phyloP scores from a whole-genome alignment of 1,140 invertebrate genomes.

The Chelonus insularis region DNA sequence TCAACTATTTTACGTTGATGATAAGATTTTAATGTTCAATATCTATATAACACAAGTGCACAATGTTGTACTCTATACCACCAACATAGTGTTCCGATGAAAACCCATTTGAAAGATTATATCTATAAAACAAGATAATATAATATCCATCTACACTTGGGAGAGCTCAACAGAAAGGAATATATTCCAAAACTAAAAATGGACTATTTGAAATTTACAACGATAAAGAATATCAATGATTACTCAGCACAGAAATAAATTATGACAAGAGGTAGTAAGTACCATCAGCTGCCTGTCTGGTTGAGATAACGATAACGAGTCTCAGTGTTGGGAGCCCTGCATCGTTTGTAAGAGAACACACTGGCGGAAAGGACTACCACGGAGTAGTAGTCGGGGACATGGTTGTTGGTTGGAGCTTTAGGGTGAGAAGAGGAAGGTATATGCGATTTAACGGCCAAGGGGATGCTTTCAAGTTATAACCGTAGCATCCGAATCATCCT shows the following conservation, averaged over 20 bases:
- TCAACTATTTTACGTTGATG: conserved; percentile 4
- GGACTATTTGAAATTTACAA: background rate
- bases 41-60: background rate
- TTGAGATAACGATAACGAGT: conserved; percentile 36
- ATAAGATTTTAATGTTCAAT: conserved; percentile 21
- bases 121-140: background rate
- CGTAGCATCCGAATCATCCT: conserved; percentile 26
- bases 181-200: background rate
- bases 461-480: conserved; percentile 29
- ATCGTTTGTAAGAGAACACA: conserved; percentile 22
- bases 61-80: no score
- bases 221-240: conserved; percentile 26
- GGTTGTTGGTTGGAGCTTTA: background rate
- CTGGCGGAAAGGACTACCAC: conserved; percentile 14
- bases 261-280: conserved; percentile 26
- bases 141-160: background rate
- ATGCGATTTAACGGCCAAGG: conserved; percentile 27
- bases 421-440: conserved; percentile 23
- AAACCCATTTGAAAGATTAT: no score
- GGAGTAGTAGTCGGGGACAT: background rate
- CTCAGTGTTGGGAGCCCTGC: conserved; percentile 8
- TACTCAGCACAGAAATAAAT: conserved; percentile 32
- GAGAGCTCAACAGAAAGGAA: background rate
- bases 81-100: no score
- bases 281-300: conserved; percentile 27